Evolutionary conservation across 53 echinoderm and acorn worm species (phyloP), one percentile per base, ranked within the genome.

Genomic region (Patiria pectinifera): DNA sequence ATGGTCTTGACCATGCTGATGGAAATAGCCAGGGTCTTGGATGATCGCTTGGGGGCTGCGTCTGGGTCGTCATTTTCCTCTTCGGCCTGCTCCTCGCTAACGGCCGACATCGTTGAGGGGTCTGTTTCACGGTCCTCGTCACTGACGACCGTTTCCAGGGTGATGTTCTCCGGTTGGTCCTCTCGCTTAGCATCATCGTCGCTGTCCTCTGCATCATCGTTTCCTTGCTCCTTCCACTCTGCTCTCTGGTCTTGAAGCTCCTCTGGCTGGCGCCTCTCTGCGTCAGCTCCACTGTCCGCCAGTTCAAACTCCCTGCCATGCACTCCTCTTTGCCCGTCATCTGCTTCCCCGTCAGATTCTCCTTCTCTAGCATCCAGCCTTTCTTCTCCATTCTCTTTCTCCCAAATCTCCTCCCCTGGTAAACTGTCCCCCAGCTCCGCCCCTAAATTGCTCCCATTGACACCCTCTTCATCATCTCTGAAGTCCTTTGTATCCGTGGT

Each of bases 101-200:
- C 48, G 23, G 80, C 63, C 11, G 86, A 86, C 58, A 86, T 49
- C 48, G 86, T 86, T 3, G 90, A 90, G 21, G 46, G 21, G 48
- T 66, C 90, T 2, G 47, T 81, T 23, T 69, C 81, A 10, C 47
- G 47, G 48, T 90, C 90, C 8, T 90, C 90, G 3, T 90, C 90
- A 48, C 80, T 90, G n/a, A 90, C 23, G 46, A 80, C 80, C 45
- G 90, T 90, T 81, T 90, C 90, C 90, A 90, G 23, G 90, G 90
- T 90, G 22, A 82, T 6, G 19, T 90, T 90, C 44, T 80, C 59
- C 12, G 80, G 80, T 19, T 80, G 48, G 14, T 63, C 80, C 10
- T 14, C 19, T 24, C 66, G 1, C 66, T 5, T 21, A 16, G 87
- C 76, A 61, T 69, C 47, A 43, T 88, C 78, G 22, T 83, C 69